These are phyloP conservation scores for Drosophila ficusphila DNA, from an alignment of 1,140 invertebrate species.

Conservation along the genomic window DNA sequence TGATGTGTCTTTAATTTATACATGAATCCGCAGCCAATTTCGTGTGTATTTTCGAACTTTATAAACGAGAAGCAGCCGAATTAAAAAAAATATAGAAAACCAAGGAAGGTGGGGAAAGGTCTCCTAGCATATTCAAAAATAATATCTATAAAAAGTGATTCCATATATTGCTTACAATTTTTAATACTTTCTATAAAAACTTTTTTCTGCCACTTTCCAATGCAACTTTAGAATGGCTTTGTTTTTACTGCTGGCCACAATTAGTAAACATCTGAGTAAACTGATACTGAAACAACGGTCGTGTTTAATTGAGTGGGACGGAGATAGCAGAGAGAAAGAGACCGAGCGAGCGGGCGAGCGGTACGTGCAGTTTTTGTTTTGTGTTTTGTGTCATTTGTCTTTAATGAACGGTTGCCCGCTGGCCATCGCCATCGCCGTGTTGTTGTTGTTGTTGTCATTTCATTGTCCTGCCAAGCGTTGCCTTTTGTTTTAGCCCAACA, in stretches of 20 bases:
- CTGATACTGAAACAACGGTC: constrained; percentile 52
- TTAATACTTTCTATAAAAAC: too few species aligned
- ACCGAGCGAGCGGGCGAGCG: not conserved
- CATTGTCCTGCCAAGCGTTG: constrained; percentile 67
- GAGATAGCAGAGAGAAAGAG: constrained; percentile 11
- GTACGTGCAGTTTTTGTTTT: constrained; percentile 38
- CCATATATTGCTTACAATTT: not conserved
- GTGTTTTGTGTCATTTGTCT: constrained; percentile 75
- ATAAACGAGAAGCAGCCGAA: not conserved
- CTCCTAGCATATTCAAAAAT: not conserved
- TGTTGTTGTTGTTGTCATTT: constrained; percentile 16
- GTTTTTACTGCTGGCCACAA: constrained; percentile 33
- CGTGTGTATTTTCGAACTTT: not conserved
- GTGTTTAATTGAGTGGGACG: constrained; percentile 79
- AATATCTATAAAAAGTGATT: not conserved
- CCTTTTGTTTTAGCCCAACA: constrained; percentile 75
- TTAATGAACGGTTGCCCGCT: constrained; percentile 71
- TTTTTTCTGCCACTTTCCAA: not conserved
- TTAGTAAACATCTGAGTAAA: constrained; percentile 58
- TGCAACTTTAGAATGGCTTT: not conserved
- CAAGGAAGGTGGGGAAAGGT: not conserved
- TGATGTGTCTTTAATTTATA: constrained; percentile 60
- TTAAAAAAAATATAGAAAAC: not conserved
- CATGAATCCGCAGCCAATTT: constrained; percentile 49
- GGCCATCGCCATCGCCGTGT: constrained; percentile 10